phyloP scores from a whole-genome alignment of 2,797 vertebrate species.

The Trachops cirrhosus region DNA sequence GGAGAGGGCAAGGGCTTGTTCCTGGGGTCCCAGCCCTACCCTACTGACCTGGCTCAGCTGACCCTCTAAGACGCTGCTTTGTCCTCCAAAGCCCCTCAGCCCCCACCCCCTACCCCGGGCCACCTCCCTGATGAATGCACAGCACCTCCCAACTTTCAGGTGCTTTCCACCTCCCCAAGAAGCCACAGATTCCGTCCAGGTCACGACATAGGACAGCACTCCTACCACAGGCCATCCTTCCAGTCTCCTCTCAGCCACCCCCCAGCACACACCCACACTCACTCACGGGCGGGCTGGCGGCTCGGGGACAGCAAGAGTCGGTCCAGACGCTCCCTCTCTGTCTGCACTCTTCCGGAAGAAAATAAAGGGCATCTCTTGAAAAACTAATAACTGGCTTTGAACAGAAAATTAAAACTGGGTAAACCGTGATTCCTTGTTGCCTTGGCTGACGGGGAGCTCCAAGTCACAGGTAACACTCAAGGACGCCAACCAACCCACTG shows the following conservation, averaged over 20 bases:
- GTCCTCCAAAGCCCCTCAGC: too few relatives aligned
- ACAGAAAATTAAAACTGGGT: not conserved
- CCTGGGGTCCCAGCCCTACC: not conserved
- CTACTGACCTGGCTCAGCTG: not conserved
- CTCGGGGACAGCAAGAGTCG: not conserved
- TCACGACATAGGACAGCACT: not conserved
- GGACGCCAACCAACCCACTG: not conserved
- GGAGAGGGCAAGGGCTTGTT: not conserved
- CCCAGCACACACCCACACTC: not conserved
- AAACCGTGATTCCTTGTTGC: not conserved
- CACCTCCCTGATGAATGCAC: too few relatives aligned
- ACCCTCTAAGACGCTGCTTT: not conserved
- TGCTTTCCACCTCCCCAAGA: not conserved
- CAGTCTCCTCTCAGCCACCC: not conserved
- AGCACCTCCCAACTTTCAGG: not conserved
- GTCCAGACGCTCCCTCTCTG: not conserved
- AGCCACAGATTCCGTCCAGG: not conserved
- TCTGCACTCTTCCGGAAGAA: not conserved
- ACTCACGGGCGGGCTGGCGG: not conserved
- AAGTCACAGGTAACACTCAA: not conserved
- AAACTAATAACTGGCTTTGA: not conserved
- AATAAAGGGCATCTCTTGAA: not conserved
- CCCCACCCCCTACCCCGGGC: not conserved
- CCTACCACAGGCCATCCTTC: not conserved
- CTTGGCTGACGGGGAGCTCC: constrained; percentile 2